Conservation (phyloP, 2,797 vertebrate genomes). For the Hyperoplus immaculatus region DNA sequence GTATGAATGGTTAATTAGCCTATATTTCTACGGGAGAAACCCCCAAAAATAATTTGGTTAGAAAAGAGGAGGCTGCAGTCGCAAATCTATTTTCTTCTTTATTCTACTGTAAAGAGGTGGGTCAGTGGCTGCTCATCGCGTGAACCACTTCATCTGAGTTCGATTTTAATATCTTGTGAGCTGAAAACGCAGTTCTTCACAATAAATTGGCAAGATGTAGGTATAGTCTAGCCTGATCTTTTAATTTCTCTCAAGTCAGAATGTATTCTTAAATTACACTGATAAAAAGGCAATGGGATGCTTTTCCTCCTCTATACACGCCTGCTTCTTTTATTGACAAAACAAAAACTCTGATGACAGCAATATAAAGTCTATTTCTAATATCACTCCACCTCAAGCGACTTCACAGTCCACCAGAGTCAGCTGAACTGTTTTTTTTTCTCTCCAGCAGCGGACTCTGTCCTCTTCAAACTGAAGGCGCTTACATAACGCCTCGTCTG, state of each 20-base stretch:
- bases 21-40: neutral
- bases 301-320: too few species aligned
- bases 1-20: neutral
- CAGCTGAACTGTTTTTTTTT: conserved; percentile 25
- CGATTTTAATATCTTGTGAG: neutral
- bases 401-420: conserved; percentile 16
- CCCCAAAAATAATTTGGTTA: neutral
- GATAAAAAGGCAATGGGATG: too few species aligned
- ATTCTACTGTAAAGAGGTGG: neutral
- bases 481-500: conserved; percentile 62
- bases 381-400: conserved; percentile 13
- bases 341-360: neutral
- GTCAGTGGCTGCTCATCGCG: neutral
- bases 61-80: neutral
- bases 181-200: neutral
- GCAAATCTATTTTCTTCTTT: neutral
- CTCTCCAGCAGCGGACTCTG: conserved; percentile 9
- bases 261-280: too few species aligned
- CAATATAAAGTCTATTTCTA: neutral
- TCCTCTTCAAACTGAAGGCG: conserved; percentile 37
- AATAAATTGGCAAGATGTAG: neutral
- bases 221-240: neutral
- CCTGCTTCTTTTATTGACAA: too few species aligned
- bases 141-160: neutral
- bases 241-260: neutral